A percentile compares a stretch with the other conserved stretches of the same genome.
phyloP scores from a whole-genome alignment of 2,113 vertebrate species.

The Agelaius tricolor region DNA sequence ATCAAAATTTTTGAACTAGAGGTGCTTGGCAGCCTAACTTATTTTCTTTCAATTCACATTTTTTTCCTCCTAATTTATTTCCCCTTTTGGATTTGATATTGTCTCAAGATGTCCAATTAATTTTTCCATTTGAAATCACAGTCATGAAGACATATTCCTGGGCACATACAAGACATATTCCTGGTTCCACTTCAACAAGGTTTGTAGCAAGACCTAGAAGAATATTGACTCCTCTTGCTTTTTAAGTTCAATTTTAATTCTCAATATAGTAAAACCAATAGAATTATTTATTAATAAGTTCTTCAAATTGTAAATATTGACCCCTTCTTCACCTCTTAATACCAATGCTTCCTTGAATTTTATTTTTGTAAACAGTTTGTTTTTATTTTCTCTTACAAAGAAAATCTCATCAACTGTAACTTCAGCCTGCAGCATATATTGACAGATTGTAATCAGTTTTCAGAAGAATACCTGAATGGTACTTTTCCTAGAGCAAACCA shows the following conservation, averaged over 20 bases:
- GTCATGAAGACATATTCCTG: background rate
- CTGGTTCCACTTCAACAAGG: background rate
- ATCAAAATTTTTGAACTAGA: background rate
- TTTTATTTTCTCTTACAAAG: constrained; percentile 30
- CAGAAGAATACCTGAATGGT: background rate
- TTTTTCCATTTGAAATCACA: background rate
- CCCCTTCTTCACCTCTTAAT: background rate
- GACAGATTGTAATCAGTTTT: constrained; percentile 25
- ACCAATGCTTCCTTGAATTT: background rate
- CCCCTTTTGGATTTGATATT: background rate
- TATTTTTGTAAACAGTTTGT: background rate
- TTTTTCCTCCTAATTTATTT: background rate
- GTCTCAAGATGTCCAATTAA: background rate
- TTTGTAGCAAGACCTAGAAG: background rate
- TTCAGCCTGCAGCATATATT: constrained; percentile 18
- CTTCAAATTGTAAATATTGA: background rate
- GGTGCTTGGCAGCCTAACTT: background rate
- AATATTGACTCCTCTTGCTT: background rate
- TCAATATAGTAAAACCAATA: background rate
- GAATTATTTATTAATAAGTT: background rate
- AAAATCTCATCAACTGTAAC: constrained; percentile 48
- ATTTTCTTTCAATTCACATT: background rate
- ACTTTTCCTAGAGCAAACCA: background rate
- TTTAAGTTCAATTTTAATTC: background rate
- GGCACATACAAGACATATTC: background rate